A percentile compares a stretch with the other conserved stretches of the same genome.
These are phyloP conservation scores for Eidolon dupreanum DNA, from an alignment of 2,797 vertebrate genomes.

Conservation along the genomic window DNA sequence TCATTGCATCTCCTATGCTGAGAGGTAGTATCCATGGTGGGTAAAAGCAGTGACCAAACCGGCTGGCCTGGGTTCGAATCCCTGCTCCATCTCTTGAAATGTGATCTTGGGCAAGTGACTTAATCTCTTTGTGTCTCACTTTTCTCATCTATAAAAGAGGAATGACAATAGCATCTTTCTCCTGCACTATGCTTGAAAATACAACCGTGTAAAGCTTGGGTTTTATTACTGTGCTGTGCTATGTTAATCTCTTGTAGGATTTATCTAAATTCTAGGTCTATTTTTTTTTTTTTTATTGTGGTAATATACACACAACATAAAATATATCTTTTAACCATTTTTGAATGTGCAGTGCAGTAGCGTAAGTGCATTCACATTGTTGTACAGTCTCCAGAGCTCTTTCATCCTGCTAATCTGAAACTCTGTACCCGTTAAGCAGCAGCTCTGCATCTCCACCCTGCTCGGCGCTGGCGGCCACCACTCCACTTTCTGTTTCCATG, in stretches of 20 bases:
- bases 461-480: background rate
- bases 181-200: background rate
- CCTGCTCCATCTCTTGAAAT: background rate
- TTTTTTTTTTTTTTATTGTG: background rate
- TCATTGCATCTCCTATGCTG: background rate
- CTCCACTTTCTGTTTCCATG: background rate
- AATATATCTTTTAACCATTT: background rate
- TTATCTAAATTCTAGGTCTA: background rate
- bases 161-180: background rate
- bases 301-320: background rate
- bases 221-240: background rate
- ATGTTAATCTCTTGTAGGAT: background rate
- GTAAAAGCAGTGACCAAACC: background rate
- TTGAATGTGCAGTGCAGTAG: background rate
- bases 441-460: fast-evolving
- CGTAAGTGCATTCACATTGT: background rate
- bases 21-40: background rate
- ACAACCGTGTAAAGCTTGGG: background rate
- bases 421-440: background rate
- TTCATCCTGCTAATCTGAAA: background rate
- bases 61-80: background rate
- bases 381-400: background rate
- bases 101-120: background rate
- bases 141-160: background rate
- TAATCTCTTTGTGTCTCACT: background rate